These are phyloP conservation scores for Drosophila nebulosa DNA, from an alignment of 1,140 invertebrate genomes.

Conservation along the genomic window DNA sequence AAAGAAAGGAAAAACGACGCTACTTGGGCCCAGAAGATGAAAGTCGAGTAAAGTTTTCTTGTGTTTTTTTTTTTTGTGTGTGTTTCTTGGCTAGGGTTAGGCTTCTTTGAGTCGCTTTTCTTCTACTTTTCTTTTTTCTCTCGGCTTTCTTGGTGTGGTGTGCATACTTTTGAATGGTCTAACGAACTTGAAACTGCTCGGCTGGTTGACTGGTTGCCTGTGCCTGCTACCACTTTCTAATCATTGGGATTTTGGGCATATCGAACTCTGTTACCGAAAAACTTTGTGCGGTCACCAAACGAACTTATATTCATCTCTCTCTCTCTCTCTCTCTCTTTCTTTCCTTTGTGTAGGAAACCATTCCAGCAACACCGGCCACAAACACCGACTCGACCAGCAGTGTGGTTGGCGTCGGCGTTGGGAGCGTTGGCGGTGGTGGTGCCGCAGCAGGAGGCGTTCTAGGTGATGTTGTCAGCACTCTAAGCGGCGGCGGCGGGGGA, in stretches of 20 bases:
- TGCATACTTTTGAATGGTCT: conserved; percentile 65
- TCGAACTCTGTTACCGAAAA: conserved; percentile 54
- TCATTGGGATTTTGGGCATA: conserved; percentile 70
- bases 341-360: conserved; percentile 49
- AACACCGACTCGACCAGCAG: conserved; percentile 65
- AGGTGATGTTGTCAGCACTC: conserved; percentile 4
- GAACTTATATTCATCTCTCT: conserved; percentile 22
- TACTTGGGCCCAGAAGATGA: conserved; percentile 38
- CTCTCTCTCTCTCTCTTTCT: background rate
- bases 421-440: conserved; percentile 26
- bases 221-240: conserved; percentile 41
- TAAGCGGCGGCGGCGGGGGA: conserved; percentile 42
- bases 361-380: conserved; percentile 72
- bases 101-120: conserved; percentile 9
- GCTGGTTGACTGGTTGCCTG: no score
- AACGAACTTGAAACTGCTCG: conserved; percentile 54
- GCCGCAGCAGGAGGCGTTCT: conserved; percentile 23
- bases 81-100: background rate
- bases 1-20: conserved; percentile 23
- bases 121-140: conserved; percentile 25
- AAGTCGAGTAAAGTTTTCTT: conserved; percentile 55
- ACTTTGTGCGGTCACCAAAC: conserved; percentile 60
- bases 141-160: conserved; percentile 15
- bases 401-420: conserved; percentile 50
- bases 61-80: background rate